These are phyloP conservation scores for Morbakka virulenta DNA, from an alignment of 30 jellyfish, hydroid and myxozoan species.

Conservation along the genomic window DNA sequence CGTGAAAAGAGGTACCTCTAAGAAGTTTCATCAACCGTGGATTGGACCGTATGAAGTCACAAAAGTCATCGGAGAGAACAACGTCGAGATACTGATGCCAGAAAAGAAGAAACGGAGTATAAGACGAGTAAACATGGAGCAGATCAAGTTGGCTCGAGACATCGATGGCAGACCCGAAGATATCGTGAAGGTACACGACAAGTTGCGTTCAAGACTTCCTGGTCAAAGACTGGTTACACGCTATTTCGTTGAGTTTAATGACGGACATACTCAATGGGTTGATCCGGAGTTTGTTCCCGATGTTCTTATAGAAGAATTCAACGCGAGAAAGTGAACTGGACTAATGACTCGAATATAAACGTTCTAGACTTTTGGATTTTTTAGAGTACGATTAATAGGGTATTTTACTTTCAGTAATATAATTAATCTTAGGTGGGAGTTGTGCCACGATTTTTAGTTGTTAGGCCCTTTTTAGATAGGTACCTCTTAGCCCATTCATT, in stretches of 20 bases:
- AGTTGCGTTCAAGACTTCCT: conserved; percentile 34
- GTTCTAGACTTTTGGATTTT: not conserved
- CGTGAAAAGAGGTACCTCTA: conserved; percentile 11
- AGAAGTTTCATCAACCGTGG: conserved; percentile 37
- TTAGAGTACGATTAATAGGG: conserved; percentile 16
- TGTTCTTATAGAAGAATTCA: conserved; percentile 21
- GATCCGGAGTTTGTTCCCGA: conserved; percentile 34
- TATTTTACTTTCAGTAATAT: conserved; percentile 28
- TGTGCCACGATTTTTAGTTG: conserved; percentile 17
- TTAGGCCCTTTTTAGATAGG: too few relatives aligned
- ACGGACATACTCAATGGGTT: conserved; percentile 37
- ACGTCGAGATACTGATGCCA: not conserved
- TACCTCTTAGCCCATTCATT: too few relatives aligned
- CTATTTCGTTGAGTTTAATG: conserved; percentile 20
- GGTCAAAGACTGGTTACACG: conserved; percentile 43
- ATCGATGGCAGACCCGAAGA: conserved; percentile 24
- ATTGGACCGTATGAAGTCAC: conserved; percentile 31
- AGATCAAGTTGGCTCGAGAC: conserved; percentile 28
- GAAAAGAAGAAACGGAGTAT: conserved; percentile 1
- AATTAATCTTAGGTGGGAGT: conserved; percentile 46
- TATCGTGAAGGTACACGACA: conserved; percentile 38
- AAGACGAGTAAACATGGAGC: too few relatives aligned
- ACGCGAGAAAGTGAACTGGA: conserved; percentile 18
- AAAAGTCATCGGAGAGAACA: conserved; percentile 12
- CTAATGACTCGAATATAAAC: too few relatives aligned